These are phyloP conservation scores for Stichopus horrens DNA, from an alignment of 53 echinoderm and acorn worm genomes.

Conservation along the genomic window DNA sequence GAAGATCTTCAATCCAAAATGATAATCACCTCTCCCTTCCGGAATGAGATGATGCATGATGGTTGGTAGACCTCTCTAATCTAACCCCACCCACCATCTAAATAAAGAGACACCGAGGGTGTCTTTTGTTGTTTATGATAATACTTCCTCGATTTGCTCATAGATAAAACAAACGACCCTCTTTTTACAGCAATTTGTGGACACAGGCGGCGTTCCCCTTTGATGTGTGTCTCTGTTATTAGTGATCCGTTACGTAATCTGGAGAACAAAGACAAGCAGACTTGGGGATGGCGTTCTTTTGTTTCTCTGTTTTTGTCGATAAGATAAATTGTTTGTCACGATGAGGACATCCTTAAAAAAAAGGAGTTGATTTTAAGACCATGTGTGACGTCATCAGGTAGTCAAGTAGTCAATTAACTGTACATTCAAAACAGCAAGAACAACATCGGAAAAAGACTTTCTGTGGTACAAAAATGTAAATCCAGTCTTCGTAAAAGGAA, in stretches of 20 bases:
- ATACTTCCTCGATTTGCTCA: background rate
- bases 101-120: background rate
- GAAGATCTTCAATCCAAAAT: background rate
- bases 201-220: background rate
- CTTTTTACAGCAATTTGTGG: background rate
- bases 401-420: background rate
- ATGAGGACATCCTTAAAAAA: background rate
- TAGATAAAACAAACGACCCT: slow-evolving; percentile 5
- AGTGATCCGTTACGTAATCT: slow-evolving; percentile 10
- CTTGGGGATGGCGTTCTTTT: background rate
- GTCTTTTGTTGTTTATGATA: background rate
- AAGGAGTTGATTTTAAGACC: background rate
- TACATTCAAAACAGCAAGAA: too few relatives aligned
- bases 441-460: too few relatives aligned
- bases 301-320: background rate
- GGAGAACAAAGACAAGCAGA: background rate
- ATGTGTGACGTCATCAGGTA: background rate
- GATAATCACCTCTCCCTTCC: background rate
- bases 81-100: background rate
- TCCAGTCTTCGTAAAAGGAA: too few relatives aligned
- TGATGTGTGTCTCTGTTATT: background rate
- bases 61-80: background rate
- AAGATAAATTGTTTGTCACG: slow-evolving; percentile 17
- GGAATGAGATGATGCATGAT: background rate
- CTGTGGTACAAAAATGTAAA: too few relatives aligned